Evolutionary conservation across 2,797 vertebrate genomes (phyloP).

Genomic region (Anguilla megastoma): DNA sequence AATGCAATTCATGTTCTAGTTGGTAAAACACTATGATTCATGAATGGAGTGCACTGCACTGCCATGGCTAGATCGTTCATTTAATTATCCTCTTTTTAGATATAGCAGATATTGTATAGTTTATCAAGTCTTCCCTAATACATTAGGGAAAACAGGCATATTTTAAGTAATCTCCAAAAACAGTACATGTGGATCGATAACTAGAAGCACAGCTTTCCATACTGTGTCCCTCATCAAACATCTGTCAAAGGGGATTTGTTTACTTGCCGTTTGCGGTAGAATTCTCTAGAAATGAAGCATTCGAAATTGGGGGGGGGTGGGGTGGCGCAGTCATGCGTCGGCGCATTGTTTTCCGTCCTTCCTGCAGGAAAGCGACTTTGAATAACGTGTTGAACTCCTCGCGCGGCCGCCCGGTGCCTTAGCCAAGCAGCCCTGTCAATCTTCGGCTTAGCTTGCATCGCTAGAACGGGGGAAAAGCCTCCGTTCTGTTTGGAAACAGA

Average conservation of each 20-base stretch:
- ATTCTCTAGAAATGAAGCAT: constrained; percentile 35
- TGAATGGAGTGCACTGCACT: not conserved
- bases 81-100: not conserved
- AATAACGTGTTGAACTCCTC: constrained; percentile 87
- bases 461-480: constrained; percentile 42
- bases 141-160: constrained; percentile 63
- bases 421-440: constrained; percentile 85
- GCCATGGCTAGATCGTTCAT: not conserved
- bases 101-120: constrained; percentile 60
- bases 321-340: constrained; percentile 48
- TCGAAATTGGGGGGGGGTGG: constrained; percentile 7
- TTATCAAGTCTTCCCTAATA: constrained; percentile 60
- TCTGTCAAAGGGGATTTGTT: constrained; percentile 64
- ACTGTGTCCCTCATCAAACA: constrained; percentile 66
- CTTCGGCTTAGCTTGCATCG: constrained; percentile 86
- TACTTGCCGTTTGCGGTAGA: constrained; percentile 61
- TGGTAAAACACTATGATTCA: not conserved
- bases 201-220: constrained; percentile 65
- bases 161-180: constrained; percentile 63
- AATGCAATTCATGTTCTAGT: not conserved
- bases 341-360: constrained; percentile 43
- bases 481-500: constrained; percentile 67
- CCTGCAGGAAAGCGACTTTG: constrained; percentile 83
- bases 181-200: constrained; percentile 68
- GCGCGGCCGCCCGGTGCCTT: constrained; percentile 86